Conservation (phyloP, 2,797 vertebrate genomes). For the Gambelia wislizenii region DNA sequence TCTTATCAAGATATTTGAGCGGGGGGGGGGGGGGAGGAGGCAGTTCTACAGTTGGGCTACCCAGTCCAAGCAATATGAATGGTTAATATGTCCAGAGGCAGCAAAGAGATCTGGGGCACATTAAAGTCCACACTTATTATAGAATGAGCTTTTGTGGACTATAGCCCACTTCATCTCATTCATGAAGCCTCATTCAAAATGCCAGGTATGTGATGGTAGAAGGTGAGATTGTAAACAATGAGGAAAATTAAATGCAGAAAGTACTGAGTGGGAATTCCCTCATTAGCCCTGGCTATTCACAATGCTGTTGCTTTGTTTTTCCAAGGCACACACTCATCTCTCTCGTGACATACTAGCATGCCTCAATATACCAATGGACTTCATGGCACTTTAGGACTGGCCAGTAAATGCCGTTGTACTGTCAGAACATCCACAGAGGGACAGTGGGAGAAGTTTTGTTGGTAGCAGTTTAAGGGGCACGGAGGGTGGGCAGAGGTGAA, state of each 20-base stretch:
- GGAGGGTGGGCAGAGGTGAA: too few species aligned
- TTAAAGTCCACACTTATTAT: too few species aligned
- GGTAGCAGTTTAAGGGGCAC: neutral
- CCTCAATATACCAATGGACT: neutral
- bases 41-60: neutral
- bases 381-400: neutral
- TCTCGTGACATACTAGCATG: neutral
- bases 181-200: too few species aligned
- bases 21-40: neutral
- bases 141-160: too few species aligned
- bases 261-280: too few species aligned
- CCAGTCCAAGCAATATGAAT: neutral
- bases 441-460: neutral
- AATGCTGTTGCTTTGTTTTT: neutral
- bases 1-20: neutral
- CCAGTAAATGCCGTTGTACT: neutral
- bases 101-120: too few species aligned
- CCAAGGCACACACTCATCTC: neutral
- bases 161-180: too few species aligned
- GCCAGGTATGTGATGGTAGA: too few species aligned
- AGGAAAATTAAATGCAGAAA: too few species aligned
- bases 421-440: neutral
- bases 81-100: neutral
- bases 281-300: too few species aligned
- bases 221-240: too few species aligned